These are phyloP conservation scores for Echinops telfairi DNA, from an alignment of 2,113 vertebrate genomes.

Conservation along the genomic window DNA sequence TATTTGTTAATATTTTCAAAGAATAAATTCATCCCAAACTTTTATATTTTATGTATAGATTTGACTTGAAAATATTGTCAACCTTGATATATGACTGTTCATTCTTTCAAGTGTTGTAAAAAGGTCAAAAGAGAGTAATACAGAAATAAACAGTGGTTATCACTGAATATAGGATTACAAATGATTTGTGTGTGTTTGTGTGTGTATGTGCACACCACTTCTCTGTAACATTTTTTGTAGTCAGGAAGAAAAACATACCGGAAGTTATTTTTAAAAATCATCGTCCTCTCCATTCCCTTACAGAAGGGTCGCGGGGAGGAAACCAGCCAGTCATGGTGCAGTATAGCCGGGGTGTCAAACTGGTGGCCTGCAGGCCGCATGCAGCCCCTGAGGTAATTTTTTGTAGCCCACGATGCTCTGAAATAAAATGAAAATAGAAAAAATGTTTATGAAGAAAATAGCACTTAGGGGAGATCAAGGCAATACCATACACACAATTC, in stretches of 20 bases:
- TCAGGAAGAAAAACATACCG: constrained; percentile 13
- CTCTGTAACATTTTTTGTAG: constrained; percentile 23
- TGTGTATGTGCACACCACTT: neutral
- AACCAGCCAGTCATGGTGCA: too few species aligned
- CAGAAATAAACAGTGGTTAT: neutral
- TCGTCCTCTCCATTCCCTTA: neutral
- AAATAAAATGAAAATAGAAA: too few species aligned
- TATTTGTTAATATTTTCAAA: constrained; percentile 38
- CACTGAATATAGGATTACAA: neutral
- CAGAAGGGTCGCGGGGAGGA: too few species aligned
- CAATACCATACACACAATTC: too few species aligned
- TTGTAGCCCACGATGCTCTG: too few species aligned
- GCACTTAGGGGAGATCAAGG: too few species aligned
- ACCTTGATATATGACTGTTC: constrained; percentile 11
- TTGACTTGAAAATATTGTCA: constrained; percentile 43
- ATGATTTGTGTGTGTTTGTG: too few species aligned
- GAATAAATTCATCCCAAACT: neutral
- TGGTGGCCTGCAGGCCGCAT: too few species aligned
- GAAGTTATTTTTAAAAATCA: neutral
- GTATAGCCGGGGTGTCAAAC: too few species aligned
- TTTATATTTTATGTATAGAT: constrained; percentile 33
- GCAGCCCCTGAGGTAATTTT: too few species aligned
- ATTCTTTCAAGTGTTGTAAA: constrained; percentile 30
- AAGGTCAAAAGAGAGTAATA: neutral
- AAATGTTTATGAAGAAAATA: too few species aligned